A percentile compares a stretch with the other conserved stretches of the same genome.
phyloP scores from a whole-genome alignment of 2,888 invertebrate species.

The Chrysopilus asiliformis region DNA sequence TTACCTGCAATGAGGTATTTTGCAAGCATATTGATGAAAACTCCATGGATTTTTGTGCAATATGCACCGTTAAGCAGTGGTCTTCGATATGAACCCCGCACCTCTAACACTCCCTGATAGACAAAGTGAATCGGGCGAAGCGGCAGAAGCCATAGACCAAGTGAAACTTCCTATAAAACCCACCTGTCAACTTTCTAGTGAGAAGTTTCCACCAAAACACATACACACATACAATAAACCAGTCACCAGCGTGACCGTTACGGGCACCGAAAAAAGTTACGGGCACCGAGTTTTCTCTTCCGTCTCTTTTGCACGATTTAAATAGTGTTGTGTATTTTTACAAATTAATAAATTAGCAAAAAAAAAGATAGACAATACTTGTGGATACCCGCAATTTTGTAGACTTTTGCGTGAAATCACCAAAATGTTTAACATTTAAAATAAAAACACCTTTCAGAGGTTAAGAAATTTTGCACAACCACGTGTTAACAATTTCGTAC shows the following conservation, averaged over 20 bases:
- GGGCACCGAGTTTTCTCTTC: slow-evolving; percentile 1
- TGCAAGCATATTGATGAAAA: too few species aligned
- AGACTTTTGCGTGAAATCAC: too few species aligned
- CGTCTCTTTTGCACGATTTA: neutral
- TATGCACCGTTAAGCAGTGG: neutral
- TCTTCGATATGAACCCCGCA: neutral
- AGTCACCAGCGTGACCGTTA: neutral
- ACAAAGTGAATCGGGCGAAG: neutral
- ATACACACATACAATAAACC: neutral
- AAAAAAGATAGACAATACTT: too few species aligned
- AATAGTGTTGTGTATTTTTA: too few species aligned
- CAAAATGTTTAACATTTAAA: too few species aligned
- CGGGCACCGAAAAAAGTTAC: neutral
- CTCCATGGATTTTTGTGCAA: neutral
- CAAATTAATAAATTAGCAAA: too few species aligned
- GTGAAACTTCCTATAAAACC: slow-evolving; percentile 2
- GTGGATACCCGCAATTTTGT: too few species aligned
- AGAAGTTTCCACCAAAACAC: neutral
- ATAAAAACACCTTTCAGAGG: too few species aligned
- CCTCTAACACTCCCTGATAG: neutral
- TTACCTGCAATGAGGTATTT: too few species aligned
- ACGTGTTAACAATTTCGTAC: too few species aligned
- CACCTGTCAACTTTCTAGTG: slow-evolving; percentile 10
- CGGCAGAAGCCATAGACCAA: neutral
- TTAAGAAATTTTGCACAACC: too few species aligned